A percentile compares a stretch with the other conserved stretches of the same genome.
Conservation (phyloP, 2,888 invertebrate species). For the Pemphredon lugubris region DNA sequence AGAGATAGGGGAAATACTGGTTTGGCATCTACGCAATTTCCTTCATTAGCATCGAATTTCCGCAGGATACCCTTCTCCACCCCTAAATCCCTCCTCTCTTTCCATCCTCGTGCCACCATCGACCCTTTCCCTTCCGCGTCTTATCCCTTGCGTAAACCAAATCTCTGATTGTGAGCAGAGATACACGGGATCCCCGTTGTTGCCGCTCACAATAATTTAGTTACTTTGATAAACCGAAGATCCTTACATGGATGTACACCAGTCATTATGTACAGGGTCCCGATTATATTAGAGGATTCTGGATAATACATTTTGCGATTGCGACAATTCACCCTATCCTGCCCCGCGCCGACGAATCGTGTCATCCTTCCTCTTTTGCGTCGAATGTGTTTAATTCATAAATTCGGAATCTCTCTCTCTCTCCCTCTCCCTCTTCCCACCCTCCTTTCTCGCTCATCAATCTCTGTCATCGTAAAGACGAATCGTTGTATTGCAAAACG, state of each 20-base stretch:
- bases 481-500: no score
- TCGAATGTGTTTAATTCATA: no score
- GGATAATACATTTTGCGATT: no score
- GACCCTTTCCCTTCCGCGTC: slow-evolving; percentile 12
- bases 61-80: slow-evolving; percentile 58
- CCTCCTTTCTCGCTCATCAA: no score
- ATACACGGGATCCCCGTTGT: slow-evolving; percentile 53
- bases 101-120: slow-evolving; percentile 23
- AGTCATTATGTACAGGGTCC: no score
- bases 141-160: slow-evolving; percentile 57
- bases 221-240: slow-evolving; percentile 58
- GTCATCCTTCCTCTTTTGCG: no score
- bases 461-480: no score
- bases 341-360: background rate
- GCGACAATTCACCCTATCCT: slow-evolving; percentile 7
- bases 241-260: slow-evolving; percentile 29
- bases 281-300: background rate
- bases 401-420: no score
- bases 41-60: slow-evolving; percentile 75
- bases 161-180: slow-evolving; percentile 55
- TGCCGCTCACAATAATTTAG: slow-evolving; percentile 56
- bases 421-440: no score
- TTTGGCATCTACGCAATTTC: slow-evolving; percentile 74
- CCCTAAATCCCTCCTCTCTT: slow-evolving; percentile 20
- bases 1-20: slow-evolving; percentile 66